Evolutionary conservation across 2,888 invertebrate species (phyloP).

Genomic region (Lampropteryx suffumata): DNA sequence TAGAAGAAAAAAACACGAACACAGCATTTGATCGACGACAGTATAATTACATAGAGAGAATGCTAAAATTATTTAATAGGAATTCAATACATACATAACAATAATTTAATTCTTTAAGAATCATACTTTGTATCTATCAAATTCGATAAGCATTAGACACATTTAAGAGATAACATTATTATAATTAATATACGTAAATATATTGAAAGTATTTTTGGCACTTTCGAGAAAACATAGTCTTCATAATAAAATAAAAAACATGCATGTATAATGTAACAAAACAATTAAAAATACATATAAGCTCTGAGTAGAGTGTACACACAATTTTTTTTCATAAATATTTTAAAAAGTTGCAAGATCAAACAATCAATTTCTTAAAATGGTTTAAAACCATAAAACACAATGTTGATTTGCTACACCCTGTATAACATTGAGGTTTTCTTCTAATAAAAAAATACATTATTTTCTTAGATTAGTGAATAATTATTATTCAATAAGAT

Average conservation of each 20-base stretch:
- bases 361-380: background rate
- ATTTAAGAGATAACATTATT: no score
- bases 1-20: constrained; percentile 22
- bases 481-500: background rate
- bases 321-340: background rate
- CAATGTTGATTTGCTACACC: constrained; percentile 59
- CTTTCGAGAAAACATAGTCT: background rate
- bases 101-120: constrained; percentile 25
- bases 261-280: background rate
- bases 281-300: background rate
- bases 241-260: background rate
- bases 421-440: constrained; percentile 62
- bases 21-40: constrained; percentile 3
- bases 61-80: no score
- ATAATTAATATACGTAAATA: background rate
- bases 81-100: no score
- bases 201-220: background rate
- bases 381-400: constrained; percentile 25
- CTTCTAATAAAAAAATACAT: constrained; percentile 24
- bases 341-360: background rate
- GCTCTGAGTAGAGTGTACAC: no score
- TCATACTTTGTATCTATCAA: constrained; percentile 39
- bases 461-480: constrained; percentile 2
- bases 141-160: constrained; percentile 42
- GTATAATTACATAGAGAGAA: constrained; percentile 7